Conservation (phyloP, 2,888 invertebrate species). For the Teleogryllus oceanicus region DNA sequence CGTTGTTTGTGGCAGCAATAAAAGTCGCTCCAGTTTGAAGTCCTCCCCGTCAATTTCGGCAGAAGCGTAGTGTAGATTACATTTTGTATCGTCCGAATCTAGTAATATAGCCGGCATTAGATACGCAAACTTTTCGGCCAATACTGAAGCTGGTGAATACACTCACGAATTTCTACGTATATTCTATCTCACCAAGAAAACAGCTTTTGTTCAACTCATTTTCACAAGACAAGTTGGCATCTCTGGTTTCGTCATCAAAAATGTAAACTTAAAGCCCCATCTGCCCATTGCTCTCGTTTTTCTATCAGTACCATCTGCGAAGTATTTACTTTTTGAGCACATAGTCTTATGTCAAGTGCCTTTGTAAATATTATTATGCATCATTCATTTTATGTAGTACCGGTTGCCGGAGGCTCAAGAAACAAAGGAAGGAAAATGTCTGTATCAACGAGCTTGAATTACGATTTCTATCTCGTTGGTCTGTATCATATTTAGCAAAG, state of each 20-base stretch:
- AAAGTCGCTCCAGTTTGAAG: background rate
- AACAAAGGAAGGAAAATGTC: slow-evolving; percentile 23
- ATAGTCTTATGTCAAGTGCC: slow-evolving; percentile 25
- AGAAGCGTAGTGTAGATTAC: too few species aligned
- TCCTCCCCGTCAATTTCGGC: background rate
- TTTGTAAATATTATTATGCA: slow-evolving; percentile 35
- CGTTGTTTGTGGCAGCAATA: too few species aligned
- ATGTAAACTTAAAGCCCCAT: background rate
- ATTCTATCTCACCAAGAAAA: too few species aligned
- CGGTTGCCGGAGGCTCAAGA: background rate
- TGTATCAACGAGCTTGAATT: too few species aligned
- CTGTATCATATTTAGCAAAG: slow-evolving; percentile 29
- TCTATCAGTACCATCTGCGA: slow-evolving; percentile 22
- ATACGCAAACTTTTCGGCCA: too few species aligned
- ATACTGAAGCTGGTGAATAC: too few species aligned
- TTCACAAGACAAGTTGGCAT: background rate
- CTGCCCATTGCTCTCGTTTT: background rate
- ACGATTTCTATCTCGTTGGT: too few species aligned
- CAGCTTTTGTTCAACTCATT: too few species aligned
- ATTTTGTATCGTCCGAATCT: too few species aligned
- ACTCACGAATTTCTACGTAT: too few species aligned
- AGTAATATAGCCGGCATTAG: too few species aligned
- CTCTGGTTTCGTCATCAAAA: slow-evolving; percentile 26
- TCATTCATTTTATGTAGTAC: slow-evolving; percentile 3
- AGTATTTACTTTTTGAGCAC: slow-evolving; percentile 28